Conservation (phyloP, 1,140 invertebrate species). For the Orchestia grillus region DNA sequence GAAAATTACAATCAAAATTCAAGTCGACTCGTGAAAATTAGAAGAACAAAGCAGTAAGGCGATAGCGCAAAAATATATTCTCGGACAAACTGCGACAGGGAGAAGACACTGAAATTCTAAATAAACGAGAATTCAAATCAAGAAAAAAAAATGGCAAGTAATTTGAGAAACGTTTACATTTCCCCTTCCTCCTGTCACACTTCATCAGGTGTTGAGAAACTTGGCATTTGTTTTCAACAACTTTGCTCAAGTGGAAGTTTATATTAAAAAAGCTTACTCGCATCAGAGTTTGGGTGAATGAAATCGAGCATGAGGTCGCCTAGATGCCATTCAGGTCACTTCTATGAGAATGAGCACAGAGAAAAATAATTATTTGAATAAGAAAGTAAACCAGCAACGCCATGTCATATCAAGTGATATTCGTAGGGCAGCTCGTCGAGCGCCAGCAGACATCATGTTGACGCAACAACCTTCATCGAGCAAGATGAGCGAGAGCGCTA, state of each 20-base stretch:
- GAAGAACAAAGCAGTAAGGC: too few species aligned
- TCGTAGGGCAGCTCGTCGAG: neutral
- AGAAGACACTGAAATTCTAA: neutral
- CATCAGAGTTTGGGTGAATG: neutral
- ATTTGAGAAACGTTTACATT: neutral
- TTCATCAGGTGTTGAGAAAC: neutral
- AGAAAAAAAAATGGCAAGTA: neutral
- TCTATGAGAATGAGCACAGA: neutral
- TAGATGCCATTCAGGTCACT: neutral
- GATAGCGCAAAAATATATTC: neutral
- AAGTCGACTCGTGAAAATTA: neutral
- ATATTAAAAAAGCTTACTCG: neutral
- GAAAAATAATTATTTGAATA: neutral
- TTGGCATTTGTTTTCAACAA: neutral
- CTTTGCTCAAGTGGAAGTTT: too few species aligned
- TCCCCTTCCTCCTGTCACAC: neutral
- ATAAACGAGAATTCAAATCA: neutral
- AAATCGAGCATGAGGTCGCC: neutral
- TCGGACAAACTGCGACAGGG: neutral
- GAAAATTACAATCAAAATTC: neutral
- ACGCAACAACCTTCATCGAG: too few species aligned
- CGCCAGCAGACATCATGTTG: too few species aligned
- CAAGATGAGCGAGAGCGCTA: too few species aligned
- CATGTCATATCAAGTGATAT: neutral
- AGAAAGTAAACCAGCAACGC: neutral